Conservation (phyloP, 1,140 invertebrate species). For the Leptopilina boulardi region DNA sequence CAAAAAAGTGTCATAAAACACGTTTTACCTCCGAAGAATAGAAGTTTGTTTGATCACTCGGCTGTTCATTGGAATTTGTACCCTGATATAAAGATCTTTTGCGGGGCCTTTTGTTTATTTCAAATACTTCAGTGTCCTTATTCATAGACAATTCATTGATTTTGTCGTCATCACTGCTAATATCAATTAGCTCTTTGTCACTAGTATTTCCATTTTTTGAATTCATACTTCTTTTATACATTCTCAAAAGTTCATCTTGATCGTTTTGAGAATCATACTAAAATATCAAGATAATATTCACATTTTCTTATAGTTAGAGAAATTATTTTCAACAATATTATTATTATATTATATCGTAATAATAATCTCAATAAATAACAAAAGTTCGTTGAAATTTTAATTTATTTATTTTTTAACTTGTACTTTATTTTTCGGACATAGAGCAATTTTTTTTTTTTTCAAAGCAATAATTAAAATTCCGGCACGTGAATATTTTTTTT, state of each 20-base stretch:
- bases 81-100: constrained; percentile 40
- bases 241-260: constrained; percentile 59
- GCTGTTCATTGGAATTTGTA: constrained; percentile 25
- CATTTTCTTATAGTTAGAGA: constrained; percentile 6
- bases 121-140: constrained; percentile 35
- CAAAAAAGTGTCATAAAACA: not conserved
- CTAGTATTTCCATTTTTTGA: constrained; percentile 72
- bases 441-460: constrained; percentile 14
- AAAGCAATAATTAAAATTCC: constrained; percentile 31
- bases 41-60: constrained; percentile 10
- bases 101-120: constrained; percentile 46
- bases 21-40: constrained; percentile 21
- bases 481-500: no score
- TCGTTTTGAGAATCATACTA: constrained; percentile 65
- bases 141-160: constrained; percentile 51
- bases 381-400: not conserved
- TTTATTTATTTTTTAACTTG: no score
- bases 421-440: not conserved
- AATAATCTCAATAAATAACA: not conserved
- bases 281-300: constrained; percentile 42
- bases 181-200: constrained; percentile 75
- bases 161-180: constrained; percentile 75
- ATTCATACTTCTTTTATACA: constrained; percentile 65
- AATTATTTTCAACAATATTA: no score
- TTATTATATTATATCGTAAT: no score